phyloP scores from a whole-genome alignment of 2,797 vertebrate genomes.

The Melanotaenia boesemani region DNA sequence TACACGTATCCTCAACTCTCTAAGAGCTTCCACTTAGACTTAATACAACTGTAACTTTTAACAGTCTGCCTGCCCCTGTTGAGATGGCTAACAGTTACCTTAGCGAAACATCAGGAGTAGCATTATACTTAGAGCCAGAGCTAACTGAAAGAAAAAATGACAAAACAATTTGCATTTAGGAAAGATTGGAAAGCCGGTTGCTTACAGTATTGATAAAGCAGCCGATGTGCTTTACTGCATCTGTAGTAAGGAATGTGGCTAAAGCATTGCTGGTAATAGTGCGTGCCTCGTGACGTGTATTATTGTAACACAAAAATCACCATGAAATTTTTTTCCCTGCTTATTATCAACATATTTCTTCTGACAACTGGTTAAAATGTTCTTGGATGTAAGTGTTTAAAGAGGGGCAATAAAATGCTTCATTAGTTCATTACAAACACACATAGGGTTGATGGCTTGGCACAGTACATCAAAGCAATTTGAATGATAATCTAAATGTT shows the following conservation, averaged over 20 bases:
- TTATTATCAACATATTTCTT: neutral
- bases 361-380: neutral
- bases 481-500: neutral
- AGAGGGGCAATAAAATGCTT: neutral
- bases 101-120: neutral
- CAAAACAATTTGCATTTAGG: neutral
- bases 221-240: neutral
- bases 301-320: neutral
- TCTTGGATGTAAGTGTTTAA: neutral
- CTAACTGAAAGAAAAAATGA: neutral
- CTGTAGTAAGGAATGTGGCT: no score
- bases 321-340: neutral
- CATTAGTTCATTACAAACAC: neutral
- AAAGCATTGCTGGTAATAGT: no score
- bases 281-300: no score
- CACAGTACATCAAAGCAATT: neutral
- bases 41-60: no score
- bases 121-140: neutral
- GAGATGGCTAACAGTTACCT: neutral
- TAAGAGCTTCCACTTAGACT: no score
- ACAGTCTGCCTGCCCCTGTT: no score
- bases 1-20: no score
- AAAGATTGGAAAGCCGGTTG: neutral
- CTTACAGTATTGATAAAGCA: neutral
- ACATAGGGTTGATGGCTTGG: no score